Conservation (phyloP, 2,888 invertebrate species). For the Limnephilus auricula region DNA sequence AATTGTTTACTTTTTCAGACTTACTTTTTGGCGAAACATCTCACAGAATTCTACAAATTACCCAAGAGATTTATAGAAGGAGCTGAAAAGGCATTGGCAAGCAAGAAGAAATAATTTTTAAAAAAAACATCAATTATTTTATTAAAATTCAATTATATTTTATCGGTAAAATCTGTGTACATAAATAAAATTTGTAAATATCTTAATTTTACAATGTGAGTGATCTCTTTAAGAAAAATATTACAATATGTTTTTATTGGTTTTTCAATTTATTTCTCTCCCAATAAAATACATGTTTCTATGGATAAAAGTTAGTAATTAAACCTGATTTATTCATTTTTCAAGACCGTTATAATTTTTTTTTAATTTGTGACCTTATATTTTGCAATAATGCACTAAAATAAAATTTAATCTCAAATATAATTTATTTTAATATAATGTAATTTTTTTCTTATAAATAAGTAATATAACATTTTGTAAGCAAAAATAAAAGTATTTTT, state of each 20-base stretch:
- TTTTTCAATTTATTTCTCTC: neutral
- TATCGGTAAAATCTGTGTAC: conserved; percentile 56
- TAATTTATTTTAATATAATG: neutral
- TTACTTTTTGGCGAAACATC: conserved; percentile 74
- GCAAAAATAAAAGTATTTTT: neutral
- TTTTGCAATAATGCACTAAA: neutral
- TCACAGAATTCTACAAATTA: conserved; percentile 86
- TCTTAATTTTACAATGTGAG: conserved; percentile 39
- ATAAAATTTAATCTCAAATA: neutral
- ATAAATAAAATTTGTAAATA: conserved; percentile 40
- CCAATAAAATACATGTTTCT: neutral
- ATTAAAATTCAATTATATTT: conserved; percentile 58
- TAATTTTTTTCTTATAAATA: neutral
- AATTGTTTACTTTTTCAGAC: conserved; percentile 71
- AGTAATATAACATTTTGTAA: no score
- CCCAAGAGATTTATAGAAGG: conserved; percentile 87
- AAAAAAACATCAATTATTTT: conserved; percentile 57
- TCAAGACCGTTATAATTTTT: neutral
- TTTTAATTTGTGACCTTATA: neutral
- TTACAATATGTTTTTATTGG: conserved; percentile 2
- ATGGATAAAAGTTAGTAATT: neutral
- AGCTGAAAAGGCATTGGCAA: conserved; percentile 83
- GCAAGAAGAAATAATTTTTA: conserved; percentile 79
- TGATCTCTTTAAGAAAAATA: conserved; percentile 39
- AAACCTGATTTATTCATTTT: neutral